Evolutionary conservation across 2,113 vertebrate species (phyloP), one percentile per base, ranked within the genome.

Genomic region (Coracopsis vasa): DNA sequence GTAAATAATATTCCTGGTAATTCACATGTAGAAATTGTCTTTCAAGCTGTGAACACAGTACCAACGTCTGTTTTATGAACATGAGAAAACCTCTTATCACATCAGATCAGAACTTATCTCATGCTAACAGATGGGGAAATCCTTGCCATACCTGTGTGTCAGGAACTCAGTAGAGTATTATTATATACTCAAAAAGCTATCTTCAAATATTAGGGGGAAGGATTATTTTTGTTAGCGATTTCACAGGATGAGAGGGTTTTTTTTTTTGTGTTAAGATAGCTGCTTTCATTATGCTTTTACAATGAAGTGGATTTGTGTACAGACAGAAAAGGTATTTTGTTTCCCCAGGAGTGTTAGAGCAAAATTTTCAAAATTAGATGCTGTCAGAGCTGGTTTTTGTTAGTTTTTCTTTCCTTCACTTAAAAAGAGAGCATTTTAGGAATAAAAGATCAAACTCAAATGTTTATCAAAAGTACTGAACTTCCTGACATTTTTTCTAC

Each of bases 101-200:
- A 58, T 86, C 66, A 83, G 65, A 96, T 93, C 93, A 92, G 64
- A 95, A 80, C 42, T 86, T 91, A 82, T 54, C 82, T 88, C 44
- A 9, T 58, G 58, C 72, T 77, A 88, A 31, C 45, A 81, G 53
- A 74, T 78, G 56, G 44, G 28, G 62, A 50, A 80, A 48, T 47
- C 86, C 75, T 78, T 79, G 73, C 88, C 87, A 48, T 27, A 29
- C 35, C 83, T 82, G 41, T 35, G 0, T 77, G 67, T 44, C 92
- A 96, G 50, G 54, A 94, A 96, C 70, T 65, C 90, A 83, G 80
- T 60, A 12, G 72, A 41, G 74, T 83, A 37, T 89, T 78, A 93
- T 86, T 88, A 87, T n/a, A 16, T 69, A 42, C 62, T 94, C 80
- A 70, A 66, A 84, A 81, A 90, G 20, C 16, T 48, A 42, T 93